Percentiles rank a stretch among this genome's conserved stretches.
Conservation (phyloP, 2,113 vertebrate species). For the Limanda limanda region DNA sequence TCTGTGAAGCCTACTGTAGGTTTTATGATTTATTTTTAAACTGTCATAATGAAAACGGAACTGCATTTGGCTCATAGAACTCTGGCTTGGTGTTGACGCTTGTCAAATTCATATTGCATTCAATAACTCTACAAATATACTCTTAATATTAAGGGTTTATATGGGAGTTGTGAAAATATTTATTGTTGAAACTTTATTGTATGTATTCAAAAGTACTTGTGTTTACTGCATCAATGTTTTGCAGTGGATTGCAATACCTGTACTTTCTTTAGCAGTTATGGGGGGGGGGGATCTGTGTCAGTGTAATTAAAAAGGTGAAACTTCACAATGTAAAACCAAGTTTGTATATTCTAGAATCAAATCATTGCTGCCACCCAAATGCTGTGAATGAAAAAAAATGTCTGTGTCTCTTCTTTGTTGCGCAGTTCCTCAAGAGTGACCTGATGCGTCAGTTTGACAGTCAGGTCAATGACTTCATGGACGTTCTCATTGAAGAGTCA, state of each 20-base stretch:
- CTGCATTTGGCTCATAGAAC: not conserved
- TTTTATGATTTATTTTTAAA: no score
- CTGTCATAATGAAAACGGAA: not conserved
- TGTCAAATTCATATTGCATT: no score
- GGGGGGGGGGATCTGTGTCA: not conserved
- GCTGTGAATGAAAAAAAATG: not conserved
- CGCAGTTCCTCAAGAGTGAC: conserved; percentile 88
- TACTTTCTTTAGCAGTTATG: not conserved
- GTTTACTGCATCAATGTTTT: not conserved
- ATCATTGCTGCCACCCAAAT: not conserved
- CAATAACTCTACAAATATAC: no score
- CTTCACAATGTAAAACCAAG: not conserved
- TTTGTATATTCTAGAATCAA: no score
- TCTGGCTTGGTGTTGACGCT: not conserved
- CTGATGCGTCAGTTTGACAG: conserved; percentile 92
- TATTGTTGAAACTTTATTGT: not conserved
- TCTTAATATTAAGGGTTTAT: not conserved
- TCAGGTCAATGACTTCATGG: conserved; percentile 92
- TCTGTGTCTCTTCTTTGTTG: not conserved
- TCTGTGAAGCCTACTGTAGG: no score
- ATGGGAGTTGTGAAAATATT: not conserved
- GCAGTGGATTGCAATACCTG: no score
- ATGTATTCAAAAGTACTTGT: not conserved
- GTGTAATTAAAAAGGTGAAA: not conserved
- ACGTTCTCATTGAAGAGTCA: conserved; percentile 90